A percentile compares a stretch with the other conserved stretches of the same genome.
phyloP scores from a whole-genome alignment of 2,888 invertebrate species.

The Drosophila quinaria region DNA sequence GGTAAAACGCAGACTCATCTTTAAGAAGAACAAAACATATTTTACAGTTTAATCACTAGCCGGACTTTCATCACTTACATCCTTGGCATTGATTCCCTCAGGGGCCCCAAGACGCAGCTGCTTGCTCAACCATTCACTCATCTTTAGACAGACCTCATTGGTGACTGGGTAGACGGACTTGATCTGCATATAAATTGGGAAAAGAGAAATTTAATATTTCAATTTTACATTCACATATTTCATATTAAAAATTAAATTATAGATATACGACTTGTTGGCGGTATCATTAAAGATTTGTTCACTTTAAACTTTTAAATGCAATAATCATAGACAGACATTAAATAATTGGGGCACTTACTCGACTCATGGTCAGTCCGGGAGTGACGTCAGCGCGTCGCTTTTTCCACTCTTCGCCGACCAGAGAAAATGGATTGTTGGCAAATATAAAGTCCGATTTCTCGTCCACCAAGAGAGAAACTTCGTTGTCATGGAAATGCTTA shows the following conservation, averaged over 20 bases:
- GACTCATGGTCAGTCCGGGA: constrained; percentile 86
- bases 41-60: neutral
- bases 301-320: too few species aligned
- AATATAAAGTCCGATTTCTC: constrained; percentile 86
- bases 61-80: constrained; percentile 65
- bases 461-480: constrained; percentile 66
- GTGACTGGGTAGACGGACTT: constrained; percentile 87
- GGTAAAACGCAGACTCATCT: constrained; percentile 84
- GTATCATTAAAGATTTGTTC: too few species aligned
- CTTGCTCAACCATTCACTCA: constrained; percentile 85
- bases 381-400: constrained; percentile 86
- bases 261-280: too few species aligned
- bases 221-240: too few species aligned
- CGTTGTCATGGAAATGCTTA: constrained; percentile 84
- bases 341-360: constrained; percentile 77
- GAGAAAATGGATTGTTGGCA: constrained; percentile 86
- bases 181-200: constrained; percentile 57
- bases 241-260: too few species aligned
- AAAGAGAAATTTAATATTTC: neutral
- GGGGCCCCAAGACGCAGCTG: constrained; percentile 69
- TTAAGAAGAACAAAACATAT: too few species aligned
- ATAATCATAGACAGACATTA: neutral
- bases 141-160: constrained; percentile 84
- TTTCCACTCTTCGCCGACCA: constrained; percentile 86
- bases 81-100: constrained; percentile 85